Percentiles rank a stretch among this genome's conserved stretches.
These are phyloP conservation scores for Enteromius thamalakanensis DNA, from an alignment of 2,797 vertebrate species.

Conservation along the genomic window DNA sequence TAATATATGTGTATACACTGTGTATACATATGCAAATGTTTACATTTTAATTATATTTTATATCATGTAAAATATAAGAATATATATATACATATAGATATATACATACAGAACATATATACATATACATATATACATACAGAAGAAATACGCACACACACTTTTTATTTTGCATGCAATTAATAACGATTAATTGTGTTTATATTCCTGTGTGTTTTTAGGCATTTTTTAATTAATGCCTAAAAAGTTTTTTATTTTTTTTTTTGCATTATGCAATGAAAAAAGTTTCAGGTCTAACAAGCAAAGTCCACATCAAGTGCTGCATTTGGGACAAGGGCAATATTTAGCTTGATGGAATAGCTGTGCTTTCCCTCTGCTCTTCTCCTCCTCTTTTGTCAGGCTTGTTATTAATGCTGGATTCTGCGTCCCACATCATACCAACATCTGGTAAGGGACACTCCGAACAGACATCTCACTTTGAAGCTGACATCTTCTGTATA, in stretches of 20 bases:
- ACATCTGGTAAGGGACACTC: constrained; percentile 72
- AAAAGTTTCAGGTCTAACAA: background rate
- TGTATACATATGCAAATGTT: too few species aligned
- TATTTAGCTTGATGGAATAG: constrained; percentile 35
- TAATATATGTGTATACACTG: too few species aligned
- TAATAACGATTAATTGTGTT: too few species aligned
- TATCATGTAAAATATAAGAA: too few species aligned
- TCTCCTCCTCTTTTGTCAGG: constrained; percentile 58
- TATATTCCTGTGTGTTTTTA: too few species aligned
- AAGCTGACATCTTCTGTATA: constrained; percentile 62
- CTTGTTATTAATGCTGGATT: constrained; percentile 74
- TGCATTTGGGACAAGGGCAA: background rate
- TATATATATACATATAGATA: too few species aligned
- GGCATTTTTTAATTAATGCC: too few species aligned
- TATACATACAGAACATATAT: too few species aligned
- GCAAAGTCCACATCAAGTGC: constrained; percentile 1
- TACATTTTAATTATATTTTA: too few species aligned
- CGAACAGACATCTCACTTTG: constrained; percentile 65
- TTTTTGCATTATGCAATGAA: background rate
- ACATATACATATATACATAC: too few species aligned
- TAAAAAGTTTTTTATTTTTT: background rate
- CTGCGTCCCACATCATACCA: constrained; percentile 61
- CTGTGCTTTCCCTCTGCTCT: constrained; percentile 62
- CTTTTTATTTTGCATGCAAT: too few species aligned
- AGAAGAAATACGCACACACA: too few species aligned